phyloP scores from a whole-genome alignment of 2,113 vertebrate genomes.

The Paradoxurus hermaphroditus region DNA sequence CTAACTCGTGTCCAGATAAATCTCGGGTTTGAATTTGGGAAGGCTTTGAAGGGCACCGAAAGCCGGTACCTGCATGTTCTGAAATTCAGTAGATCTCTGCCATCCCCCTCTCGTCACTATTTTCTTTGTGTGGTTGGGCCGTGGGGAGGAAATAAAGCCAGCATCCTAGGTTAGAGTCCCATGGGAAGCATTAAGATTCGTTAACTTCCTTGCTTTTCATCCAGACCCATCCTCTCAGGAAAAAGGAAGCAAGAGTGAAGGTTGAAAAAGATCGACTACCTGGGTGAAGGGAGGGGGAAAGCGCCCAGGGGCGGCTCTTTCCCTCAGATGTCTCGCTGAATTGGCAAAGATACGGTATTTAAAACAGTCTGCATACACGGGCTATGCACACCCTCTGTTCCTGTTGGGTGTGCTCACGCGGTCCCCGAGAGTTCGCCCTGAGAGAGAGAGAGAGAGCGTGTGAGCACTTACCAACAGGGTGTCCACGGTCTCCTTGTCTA shows the following conservation, averaged over 20 bases:
- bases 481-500: not conserved
- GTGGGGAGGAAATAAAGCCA: not conserved
- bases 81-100: not conserved
- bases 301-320: not conserved
- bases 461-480: not conserved
- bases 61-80: not conserved
- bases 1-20: not conserved
- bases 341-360: not conserved
- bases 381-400: not conserved
- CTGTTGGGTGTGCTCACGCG: not conserved
- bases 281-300: no score
- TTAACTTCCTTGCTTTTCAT: not conserved
- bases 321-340: not conserved
- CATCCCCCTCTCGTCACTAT: not conserved
- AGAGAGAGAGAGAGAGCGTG: not conserved
- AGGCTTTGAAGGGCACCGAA: not conserved
- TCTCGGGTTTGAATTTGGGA: not conserved
- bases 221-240: not conserved
- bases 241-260: not conserved
- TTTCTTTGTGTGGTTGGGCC: not conserved
- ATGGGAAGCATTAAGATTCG: no score
- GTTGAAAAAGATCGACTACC: not conserved
- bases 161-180: not conserved
- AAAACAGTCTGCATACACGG: not conserved
- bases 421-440: no score